Evolutionary conservation across 2,888 invertebrate genomes (phyloP).

Genomic region (Isoperla grammatica): DNA sequence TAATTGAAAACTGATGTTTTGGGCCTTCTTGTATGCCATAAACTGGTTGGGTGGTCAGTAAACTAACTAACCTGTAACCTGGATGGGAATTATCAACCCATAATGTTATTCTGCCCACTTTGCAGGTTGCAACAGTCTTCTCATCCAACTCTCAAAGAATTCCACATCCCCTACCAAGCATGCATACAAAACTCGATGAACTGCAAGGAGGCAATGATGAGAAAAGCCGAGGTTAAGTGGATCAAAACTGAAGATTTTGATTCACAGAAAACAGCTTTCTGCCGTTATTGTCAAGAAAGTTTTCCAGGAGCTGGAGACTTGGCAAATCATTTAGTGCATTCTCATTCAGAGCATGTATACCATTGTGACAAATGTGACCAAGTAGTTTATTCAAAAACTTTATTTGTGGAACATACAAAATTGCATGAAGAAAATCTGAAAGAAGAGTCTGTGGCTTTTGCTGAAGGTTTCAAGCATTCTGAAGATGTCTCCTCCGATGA

Average conservation of each 20-base stretch:
- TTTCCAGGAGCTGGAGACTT: constrained; percentile 11
- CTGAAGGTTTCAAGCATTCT: too few relatives aligned
- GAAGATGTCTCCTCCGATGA: too few relatives aligned
- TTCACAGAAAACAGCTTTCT: background rate
- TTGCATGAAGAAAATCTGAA: background rate
- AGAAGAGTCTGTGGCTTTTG: too few relatives aligned
- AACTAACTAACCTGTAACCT: too few relatives aligned
- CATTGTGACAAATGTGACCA: background rate
- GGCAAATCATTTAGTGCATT: too few relatives aligned
- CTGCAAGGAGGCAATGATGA: background rate
- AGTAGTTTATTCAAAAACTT: background rate
- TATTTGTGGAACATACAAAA: background rate
- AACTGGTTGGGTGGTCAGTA: too few relatives aligned
- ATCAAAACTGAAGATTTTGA: too few relatives aligned
- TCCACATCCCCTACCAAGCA: constrained; percentile 8
- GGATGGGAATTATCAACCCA: too few relatives aligned
- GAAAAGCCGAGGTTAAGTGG: too few relatives aligned
- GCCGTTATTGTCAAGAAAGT: background rate
- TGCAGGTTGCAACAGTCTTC: constrained; percentile 13
- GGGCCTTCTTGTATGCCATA: too few relatives aligned
- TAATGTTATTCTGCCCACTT: background rate
- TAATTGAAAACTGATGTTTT: too few relatives aligned
- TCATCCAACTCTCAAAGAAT: constrained; percentile 2
- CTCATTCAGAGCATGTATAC: background rate
- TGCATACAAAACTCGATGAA: background rate